Evolutionary conservation across 2,888 invertebrate genomes (phyloP), one percentile per base, ranked within the genome.

Genomic region (Drosophila eohydei): DNA sequence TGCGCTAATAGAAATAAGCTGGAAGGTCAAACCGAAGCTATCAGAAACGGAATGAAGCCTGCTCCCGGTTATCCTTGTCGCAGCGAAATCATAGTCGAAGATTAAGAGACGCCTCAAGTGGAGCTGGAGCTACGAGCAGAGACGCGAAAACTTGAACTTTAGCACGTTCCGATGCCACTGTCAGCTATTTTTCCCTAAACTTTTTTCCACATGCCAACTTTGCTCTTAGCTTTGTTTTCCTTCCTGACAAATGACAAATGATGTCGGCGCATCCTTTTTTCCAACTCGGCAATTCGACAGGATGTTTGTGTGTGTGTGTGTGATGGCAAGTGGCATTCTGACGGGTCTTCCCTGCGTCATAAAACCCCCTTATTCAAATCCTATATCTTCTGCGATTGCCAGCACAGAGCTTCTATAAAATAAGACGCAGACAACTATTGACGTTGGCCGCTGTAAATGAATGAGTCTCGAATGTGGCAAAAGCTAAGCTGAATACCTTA

Each of bases 131-230:
- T 28, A 4, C 28, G 28, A 9, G 8, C 4, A 30, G 48, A 48
- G 30, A 30, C 57, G 38, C 40, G 41, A 12, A 72, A 85, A 82
- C 64, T 83, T 86, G 50, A 75, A 83, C 81, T 86, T 82, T 75
- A 66, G 74, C 80, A 80, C 83, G 74, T 83, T 80, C 86, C 66
- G 73, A 78, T 63, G 73, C 71, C 81, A 70, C 75, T 78, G 80
- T 83, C 88, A 80, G 86, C 86, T 69, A 70, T 71, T 82, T 84
- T 84, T 80, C 74, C 43, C 50, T 48, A 32, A 84, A 80, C 78
- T 83, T 88, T 88, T 71, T 72, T 50, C 64, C 86, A 78, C 78
- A 85, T 82, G 78, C 68, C 86, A 88, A 83, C 55, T 87, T 86
- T 60, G 55, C 51, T 36, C 36, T 38, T 9, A 36, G 54, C 75